Conservation (phyloP, 2,113 vertebrate genomes). For the Ifrita kowaldi region DNA sequence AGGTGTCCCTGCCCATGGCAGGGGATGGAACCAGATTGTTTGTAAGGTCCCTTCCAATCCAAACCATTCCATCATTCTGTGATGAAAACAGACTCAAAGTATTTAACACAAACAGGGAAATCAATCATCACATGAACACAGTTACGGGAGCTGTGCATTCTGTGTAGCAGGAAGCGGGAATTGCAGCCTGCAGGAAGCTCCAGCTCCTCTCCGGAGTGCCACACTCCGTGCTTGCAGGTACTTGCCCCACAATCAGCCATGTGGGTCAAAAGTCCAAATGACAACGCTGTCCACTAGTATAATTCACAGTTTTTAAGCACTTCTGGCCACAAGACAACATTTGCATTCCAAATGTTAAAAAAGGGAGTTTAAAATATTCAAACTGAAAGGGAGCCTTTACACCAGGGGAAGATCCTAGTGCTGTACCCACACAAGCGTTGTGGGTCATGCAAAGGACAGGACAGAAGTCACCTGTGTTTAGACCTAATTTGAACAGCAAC, state of each 20-base stretch:
- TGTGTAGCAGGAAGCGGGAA: rapidly evolving
- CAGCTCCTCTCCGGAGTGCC: neutral
- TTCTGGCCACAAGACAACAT: neutral
- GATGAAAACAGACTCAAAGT: neutral
- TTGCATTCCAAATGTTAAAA: neutral
- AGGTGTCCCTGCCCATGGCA: neutral
- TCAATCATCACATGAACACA: rapidly evolving
- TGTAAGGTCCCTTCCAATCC: neutral
- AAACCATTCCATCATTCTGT: neutral
- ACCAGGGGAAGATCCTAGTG: rapidly evolving
- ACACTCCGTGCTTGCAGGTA: rapidly evolving
- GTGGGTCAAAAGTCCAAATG: neutral
- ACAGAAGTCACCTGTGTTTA: neutral
- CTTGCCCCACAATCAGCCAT: neutral
- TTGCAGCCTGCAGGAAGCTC: neutral
- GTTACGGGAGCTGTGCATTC: rapidly evolving
- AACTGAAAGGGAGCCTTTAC: neutral
- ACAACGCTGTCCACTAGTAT: rapidly evolving
- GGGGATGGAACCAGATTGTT: no score
- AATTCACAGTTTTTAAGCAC: neutral
- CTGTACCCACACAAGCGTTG: rapidly evolving
- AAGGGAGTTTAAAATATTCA: neutral
- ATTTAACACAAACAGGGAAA: neutral
- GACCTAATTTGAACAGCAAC: neutral
- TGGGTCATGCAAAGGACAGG: rapidly evolving